Evolutionary conservation across 2,888 invertebrate species (phyloP).

Genomic region (Bimastos eiseni): DNA sequence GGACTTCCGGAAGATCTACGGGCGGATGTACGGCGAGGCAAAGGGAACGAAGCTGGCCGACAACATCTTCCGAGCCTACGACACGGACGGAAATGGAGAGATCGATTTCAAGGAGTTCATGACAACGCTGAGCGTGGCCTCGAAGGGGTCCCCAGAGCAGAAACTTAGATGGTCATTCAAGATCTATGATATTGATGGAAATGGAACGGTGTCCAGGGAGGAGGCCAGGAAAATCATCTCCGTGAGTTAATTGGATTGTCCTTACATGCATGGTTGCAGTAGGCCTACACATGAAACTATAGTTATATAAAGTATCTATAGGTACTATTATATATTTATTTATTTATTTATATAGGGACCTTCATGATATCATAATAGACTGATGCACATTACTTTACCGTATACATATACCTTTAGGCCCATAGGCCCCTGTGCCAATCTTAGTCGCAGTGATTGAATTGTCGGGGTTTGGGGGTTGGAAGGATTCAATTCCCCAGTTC

Average conservation of each 20-base stretch:
- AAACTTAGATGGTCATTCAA: constrained; percentile 37
- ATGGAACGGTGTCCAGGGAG: constrained; percentile 28
- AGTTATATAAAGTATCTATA: too few species aligned
- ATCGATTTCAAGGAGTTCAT: constrained; percentile 41
- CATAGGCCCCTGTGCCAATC: too few species aligned
- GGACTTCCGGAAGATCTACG: neutral
- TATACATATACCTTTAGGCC: too few species aligned
- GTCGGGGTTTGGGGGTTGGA: too few species aligned
- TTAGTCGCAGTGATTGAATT: too few species aligned
- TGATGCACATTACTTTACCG: too few species aligned
- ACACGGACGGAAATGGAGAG: constrained; percentile 37
- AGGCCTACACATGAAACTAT: too few species aligned
- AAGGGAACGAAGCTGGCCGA: neutral
- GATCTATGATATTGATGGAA: constrained; percentile 36
- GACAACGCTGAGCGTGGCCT: constrained; percentile 36
- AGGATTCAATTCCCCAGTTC: too few species aligned
- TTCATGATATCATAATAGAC: too few species aligned
- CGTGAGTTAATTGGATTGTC: neutral
- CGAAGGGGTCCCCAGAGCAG: constrained; percentile 34
- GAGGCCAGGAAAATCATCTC: neutral
- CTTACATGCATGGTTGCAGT: too few species aligned
- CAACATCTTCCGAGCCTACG: constrained; percentile 33
- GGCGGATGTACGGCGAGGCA: constrained; percentile 5
- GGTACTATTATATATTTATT: too few species aligned
- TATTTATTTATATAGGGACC: too few species aligned